A percentile compares a stretch with the other conserved stretches of the same genome.
phyloP scores from a whole-genome alignment of 2,113 vertebrate species.

The Indri indri region DNA sequence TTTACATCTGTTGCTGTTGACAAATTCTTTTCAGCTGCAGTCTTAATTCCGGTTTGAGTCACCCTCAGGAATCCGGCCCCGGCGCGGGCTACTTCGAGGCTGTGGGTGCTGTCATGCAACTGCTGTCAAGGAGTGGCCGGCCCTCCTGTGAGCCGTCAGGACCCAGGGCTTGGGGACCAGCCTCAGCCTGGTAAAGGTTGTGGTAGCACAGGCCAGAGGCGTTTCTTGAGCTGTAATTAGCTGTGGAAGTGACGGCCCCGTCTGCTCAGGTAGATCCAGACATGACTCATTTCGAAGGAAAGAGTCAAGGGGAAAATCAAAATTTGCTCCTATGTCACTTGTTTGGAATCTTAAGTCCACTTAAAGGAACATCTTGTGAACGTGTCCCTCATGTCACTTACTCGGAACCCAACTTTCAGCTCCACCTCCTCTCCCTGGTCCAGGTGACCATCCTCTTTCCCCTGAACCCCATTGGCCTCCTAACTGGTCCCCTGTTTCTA shows the following conservation, averaged over 20 bases:
- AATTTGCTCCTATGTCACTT: constrained; percentile 19
- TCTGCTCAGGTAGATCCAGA: neutral
- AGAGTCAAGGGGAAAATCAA: neutral
- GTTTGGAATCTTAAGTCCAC: constrained; percentile 41
- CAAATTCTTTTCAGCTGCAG: neutral
- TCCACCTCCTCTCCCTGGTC: neutral
- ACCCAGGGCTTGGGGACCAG: neutral
- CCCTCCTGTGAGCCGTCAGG: neutral
- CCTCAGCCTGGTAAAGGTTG: neutral
- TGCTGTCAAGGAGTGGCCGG: neutral
- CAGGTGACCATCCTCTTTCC: neutral
- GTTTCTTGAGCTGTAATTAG: neutral
- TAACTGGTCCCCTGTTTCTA: neutral
- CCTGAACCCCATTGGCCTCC: rapidly evolving
- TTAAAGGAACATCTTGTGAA: neutral
- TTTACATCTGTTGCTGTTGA: neutral
- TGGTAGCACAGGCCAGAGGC: neutral
- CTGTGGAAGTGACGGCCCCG: neutral
- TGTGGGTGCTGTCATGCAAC: neutral
- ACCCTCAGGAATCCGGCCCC: neutral
- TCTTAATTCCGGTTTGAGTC: neutral
- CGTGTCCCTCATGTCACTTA: neutral
- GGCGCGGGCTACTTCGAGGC: neutral
- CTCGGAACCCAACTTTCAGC: neutral
- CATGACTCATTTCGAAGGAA: constrained; percentile 41